Evolutionary conservation across 2,113 vertebrate species (phyloP), one percentile per base, ranked within the genome.

Genomic region (Spermophilus dauricus): DNA sequence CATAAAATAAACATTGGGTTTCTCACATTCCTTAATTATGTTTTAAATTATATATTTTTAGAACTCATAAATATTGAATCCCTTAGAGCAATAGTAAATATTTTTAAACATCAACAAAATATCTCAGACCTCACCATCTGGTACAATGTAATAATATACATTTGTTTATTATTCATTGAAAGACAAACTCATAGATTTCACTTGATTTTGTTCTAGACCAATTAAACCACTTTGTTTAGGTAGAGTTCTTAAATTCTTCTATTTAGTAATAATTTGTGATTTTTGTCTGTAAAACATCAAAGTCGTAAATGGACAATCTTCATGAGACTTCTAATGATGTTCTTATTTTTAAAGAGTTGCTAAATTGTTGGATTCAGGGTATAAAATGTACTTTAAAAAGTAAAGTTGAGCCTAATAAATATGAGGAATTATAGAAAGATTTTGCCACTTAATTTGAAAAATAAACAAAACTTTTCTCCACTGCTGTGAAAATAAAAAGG

Each of bases 11-110:
- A 72, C 32, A 84, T 93, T 96, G 34, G 13, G 9, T 14, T 91
- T 96, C 77, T 53, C 28, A 8, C 22, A 73, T 75, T 90, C 30
- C 20, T 88, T 90, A 91, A 86, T 80, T 88, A 73, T 90, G 17
- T 58, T 69, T 94, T 76, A 82, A 85, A 91, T 94, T 42, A 32
- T 32, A 45, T 81, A 48, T 87, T 75, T 77, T 94, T 65, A 70
- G 78, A 85, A 93, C 28, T 72, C 67, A 45, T 86, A 89, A 93
- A 73, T 89, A 95, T 30, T 91, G 13, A 77, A 82, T 73, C 45
- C 13, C 28, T 93, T 91, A 83, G 20, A 96, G 67, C 24, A 86
- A 92, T 48, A 91, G 53, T 89, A 96, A 97, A 86, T 94, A 89
- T 67, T 92, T 96, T 91, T 95, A 89, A 86, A 82, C 26, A 39